Conservation (phyloP, 1,140 invertebrate genomes). For the Euschistus heros region DNA sequence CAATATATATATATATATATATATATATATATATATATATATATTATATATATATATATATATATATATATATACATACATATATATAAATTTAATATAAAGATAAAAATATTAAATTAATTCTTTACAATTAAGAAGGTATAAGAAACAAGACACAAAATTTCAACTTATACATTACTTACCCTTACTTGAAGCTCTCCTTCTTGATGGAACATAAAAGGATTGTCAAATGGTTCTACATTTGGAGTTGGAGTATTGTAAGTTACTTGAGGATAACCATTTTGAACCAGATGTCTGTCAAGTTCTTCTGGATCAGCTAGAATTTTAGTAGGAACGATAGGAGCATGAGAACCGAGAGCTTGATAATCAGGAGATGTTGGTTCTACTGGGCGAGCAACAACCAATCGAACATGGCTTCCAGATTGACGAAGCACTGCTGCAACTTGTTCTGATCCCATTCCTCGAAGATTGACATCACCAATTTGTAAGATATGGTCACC, state of each 20-base stretch:
- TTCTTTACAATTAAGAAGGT: too few relatives aligned
- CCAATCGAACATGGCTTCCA: conserved; percentile 71
- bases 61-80: too few relatives aligned
- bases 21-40: too few relatives aligned
- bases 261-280: conserved; percentile 52
- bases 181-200: conserved; percentile 30
- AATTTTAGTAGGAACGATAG: conserved; percentile 72
- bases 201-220: conserved; percentile 37
- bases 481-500: conserved; percentile 93
- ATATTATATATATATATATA: too few relatives aligned
- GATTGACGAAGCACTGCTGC: conserved; percentile 81
- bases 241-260: conserved; percentile 34
- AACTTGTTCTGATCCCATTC: conserved; percentile 87
- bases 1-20: too few relatives aligned
- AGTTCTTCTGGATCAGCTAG: conserved; percentile 75
- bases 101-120: too few relatives aligned
- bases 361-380: conserved; percentile 54
- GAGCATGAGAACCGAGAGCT: conserved; percentile 59
- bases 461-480: conserved; percentile 80
- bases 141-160: too few relatives aligned
- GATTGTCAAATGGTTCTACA: conserved; percentile 36
- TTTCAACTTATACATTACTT: not conserved
- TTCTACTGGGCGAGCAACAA: conserved; percentile 79
- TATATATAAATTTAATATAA: too few relatives aligned
- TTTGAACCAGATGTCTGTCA: conserved; percentile 71